A percentile compares a stretch with the other conserved stretches of the same genome.
Conservation (phyloP, 2,113 vertebrate species). For the Notiomystis cincta region DNA sequence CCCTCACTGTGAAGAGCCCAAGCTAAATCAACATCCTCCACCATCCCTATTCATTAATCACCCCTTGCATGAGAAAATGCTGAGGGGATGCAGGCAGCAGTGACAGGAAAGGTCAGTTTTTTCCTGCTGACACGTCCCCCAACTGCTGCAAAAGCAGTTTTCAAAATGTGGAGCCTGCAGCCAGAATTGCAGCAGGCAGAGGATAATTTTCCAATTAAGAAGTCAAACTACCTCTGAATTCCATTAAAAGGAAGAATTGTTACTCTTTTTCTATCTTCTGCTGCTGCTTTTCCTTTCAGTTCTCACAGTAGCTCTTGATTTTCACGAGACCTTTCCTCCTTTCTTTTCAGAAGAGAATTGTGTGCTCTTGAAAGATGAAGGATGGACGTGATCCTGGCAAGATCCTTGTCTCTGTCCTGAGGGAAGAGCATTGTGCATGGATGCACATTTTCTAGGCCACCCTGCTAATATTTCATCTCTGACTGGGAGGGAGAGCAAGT, state of each 20-base stretch:
- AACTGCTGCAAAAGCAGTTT: slow-evolving; percentile 40
- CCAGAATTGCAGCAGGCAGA: slow-evolving; percentile 11
- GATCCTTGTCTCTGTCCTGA: neutral
- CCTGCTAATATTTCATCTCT: neutral
- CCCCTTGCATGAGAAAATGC: neutral
- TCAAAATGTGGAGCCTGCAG: slow-evolving; percentile 17
- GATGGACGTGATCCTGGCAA: neutral
- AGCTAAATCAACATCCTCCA: neutral
- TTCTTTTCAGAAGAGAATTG: neutral
- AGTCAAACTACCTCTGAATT: slow-evolving; percentile 38
- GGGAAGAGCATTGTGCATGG: neutral
- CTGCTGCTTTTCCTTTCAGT: neutral
- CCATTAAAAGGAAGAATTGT: neutral
- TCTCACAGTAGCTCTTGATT: neutral
- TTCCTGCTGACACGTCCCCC: slow-evolving; percentile 9
- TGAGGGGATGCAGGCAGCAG: slow-evolving; percentile 3
- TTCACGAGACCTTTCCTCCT: neutral
- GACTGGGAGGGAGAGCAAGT: neutral
- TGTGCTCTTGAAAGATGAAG: slow-evolving; percentile 13
- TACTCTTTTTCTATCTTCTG: neutral
- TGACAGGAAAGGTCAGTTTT: slow-evolving; percentile 53
- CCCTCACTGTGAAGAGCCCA: neutral
- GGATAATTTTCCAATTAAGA: slow-evolving; percentile 44
- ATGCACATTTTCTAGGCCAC: neutral
- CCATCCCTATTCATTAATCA: slow-evolving; percentile 23